Evolutionary conservation across 2,113 vertebrate genomes (phyloP).

Genomic region (Ictalurus furcatus): DNA sequence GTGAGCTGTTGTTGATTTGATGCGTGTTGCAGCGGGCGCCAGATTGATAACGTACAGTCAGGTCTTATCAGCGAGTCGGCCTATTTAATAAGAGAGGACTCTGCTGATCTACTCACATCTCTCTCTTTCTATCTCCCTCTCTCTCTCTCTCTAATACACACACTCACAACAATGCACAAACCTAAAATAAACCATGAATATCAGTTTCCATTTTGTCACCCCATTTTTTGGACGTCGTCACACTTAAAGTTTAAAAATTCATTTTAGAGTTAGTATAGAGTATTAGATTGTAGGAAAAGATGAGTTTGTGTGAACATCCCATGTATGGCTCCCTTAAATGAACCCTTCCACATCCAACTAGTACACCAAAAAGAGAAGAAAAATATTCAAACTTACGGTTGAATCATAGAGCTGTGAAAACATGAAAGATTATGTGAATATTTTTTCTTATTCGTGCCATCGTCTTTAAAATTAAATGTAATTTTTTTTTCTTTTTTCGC

Average conservation of each 20-base stretch:
- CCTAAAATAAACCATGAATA: neutral
- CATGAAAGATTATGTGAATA: neutral
- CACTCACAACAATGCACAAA: neutral
- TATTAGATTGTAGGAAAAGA: neutral
- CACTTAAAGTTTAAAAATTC: neutral
- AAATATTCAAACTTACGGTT: neutral
- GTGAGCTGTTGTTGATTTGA: constrained; percentile 62
- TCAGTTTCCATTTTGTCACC: neutral
- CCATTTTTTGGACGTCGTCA: neutral
- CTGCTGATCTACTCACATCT: constrained; percentile 22
- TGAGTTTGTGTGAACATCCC: neutral
- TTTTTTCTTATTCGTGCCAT: neutral
- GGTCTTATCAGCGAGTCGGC: constrained; percentile 65
- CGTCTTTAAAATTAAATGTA: neutral
- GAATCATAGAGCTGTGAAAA: neutral
- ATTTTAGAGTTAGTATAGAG: neutral
- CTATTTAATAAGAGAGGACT: constrained; percentile 64
- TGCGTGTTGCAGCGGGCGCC: constrained; percentile 61
- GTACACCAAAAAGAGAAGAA: neutral
- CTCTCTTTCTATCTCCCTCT: neutral
- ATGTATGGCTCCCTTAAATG: neutral
- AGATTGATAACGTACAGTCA: constrained; percentile 65
- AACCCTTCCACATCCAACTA: neutral
- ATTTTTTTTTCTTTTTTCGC: neutral
- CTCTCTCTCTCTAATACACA: neutral